phyloP scores from a whole-genome alignment of 1,140 invertebrate species.

The Drosophila navojoa region DNA sequence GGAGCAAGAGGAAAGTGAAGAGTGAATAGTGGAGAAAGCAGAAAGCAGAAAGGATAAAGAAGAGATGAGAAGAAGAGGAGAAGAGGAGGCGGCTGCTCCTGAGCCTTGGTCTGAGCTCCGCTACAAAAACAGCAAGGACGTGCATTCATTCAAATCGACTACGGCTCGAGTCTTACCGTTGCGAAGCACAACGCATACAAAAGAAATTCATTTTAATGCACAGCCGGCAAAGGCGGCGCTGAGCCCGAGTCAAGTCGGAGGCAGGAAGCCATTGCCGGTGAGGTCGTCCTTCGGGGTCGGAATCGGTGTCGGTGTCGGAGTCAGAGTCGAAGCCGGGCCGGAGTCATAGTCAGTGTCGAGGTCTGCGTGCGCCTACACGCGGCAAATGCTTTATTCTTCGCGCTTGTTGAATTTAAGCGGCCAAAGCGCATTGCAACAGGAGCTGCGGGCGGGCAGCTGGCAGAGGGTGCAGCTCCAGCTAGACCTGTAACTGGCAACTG shows the following conservation, averaged over 20 bases:
- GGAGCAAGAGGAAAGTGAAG: background rate
- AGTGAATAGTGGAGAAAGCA: background rate
- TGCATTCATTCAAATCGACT: slow-evolving; percentile 78
- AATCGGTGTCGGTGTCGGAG: background rate
- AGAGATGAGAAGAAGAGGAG: background rate
- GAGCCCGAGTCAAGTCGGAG: background rate
- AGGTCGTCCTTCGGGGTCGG: background rate
- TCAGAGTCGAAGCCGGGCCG: background rate
- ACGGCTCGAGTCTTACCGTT: slow-evolving; percentile 19
- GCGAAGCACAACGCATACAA: slow-evolving; percentile 54
- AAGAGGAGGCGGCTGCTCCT: background rate
- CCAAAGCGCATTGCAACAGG: slow-evolving; percentile 64
- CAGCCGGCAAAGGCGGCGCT: slow-evolving; percentile 24
- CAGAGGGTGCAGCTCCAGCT: no score
- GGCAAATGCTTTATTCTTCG: slow-evolving; percentile 58
- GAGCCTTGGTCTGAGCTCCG: slow-evolving; percentile 23
- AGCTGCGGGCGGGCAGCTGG: slow-evolving; percentile 6
- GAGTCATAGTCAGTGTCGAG: slow-evolving; percentile 38
- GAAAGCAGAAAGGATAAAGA: background rate
- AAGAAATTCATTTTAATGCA: slow-evolving; percentile 80
- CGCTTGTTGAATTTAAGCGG: slow-evolving; percentile 64
- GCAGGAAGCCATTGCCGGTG: slow-evolving; percentile 21
- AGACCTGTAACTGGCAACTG: slow-evolving; percentile 12
- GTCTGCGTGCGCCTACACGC: slow-evolving; percentile 75
- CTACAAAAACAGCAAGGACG: slow-evolving; percentile 43